Conservation (phyloP, 53 echinoderm and acorn worm genomes). For the Temnopleurus reevesii region DNA sequence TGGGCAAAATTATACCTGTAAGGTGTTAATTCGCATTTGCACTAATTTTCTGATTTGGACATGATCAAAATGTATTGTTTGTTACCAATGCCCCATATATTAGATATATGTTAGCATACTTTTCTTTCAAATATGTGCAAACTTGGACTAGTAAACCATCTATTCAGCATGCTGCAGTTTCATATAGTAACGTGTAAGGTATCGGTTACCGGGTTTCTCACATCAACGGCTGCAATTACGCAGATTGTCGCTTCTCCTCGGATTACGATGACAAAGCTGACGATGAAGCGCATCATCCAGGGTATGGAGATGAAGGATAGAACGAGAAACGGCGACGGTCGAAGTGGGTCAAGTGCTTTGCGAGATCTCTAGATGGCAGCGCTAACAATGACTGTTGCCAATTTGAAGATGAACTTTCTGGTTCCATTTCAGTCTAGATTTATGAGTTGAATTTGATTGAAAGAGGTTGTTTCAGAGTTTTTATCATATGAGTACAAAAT, state of each 20-base stretch:
- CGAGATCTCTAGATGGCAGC: neutral
- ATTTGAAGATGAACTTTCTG: neutral
- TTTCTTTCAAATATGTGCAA: too few species aligned
- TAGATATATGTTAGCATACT: too few species aligned
- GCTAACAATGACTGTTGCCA: neutral
- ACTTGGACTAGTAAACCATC: too few species aligned
- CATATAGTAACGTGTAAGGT: neutral
- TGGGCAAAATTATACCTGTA: neutral
- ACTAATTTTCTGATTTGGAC: too few species aligned
- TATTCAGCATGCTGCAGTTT: too few species aligned
- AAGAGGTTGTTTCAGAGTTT: too few species aligned
- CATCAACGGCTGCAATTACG: neutral
- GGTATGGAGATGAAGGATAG: neutral
- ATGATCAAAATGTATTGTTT: too few species aligned
- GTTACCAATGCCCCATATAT: too few species aligned
- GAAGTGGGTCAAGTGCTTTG: neutral
- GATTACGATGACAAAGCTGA: conserved; percentile 7
- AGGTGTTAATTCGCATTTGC: too few species aligned
- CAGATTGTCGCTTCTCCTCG: conserved; percentile 5
- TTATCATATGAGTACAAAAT: too few species aligned
- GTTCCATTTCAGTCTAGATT: neutral
- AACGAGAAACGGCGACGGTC: neutral
- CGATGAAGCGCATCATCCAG: neutral
- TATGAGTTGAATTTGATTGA: neutral
- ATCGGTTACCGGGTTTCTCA: neutral